Conservation (phyloP, 2,888 invertebrate genomes). For the Ophion costatus region DNA sequence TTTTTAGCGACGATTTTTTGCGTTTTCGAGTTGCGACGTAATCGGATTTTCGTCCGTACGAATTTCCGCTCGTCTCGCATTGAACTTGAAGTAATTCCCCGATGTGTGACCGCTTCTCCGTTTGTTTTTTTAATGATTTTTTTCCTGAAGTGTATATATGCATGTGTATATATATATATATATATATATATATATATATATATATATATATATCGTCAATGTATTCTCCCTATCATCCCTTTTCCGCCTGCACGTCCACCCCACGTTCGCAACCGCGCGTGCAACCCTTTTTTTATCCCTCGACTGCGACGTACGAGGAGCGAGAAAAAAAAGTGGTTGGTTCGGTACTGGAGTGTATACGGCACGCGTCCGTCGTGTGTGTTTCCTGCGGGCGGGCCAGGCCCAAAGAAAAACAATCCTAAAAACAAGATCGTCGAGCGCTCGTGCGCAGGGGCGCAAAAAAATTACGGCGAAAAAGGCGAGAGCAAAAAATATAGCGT, state of each 20-base stretch:
- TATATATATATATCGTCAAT: not conserved
- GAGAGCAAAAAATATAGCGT: constrained; percentile 25
- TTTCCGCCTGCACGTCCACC: not conserved
- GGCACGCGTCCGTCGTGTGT: constrained; percentile 66
- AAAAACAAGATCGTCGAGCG: constrained; percentile 69
- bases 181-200: not conserved
- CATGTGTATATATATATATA: not conserved
- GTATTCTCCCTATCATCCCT: constrained; percentile 19
- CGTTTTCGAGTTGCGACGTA: constrained; percentile 27
- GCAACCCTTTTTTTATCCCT: constrained; percentile 58
- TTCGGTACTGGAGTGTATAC: constrained; percentile 3
- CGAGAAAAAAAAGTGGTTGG: constrained; percentile 45
- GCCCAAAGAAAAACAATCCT: constrained; percentile 56
- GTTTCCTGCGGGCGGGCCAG: constrained; percentile 59
- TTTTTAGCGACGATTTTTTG: not conserved
- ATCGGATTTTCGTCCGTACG: constrained; percentile 46
- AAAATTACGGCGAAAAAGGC: constrained; percentile 37
- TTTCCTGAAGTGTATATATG: constrained; percentile 43
- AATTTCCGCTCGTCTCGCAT: constrained; percentile 44
- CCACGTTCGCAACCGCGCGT: constrained; percentile 9
- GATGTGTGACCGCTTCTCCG: constrained; percentile 72
- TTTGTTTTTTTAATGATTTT: constrained; percentile 65
- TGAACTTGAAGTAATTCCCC: constrained; percentile 46
- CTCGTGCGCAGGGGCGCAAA: constrained; percentile 51
- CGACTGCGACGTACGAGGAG: constrained; percentile 17